phyloP scores from a whole-genome alignment of 2,888 invertebrate genomes.

The Frankliniella fusca region DNA sequence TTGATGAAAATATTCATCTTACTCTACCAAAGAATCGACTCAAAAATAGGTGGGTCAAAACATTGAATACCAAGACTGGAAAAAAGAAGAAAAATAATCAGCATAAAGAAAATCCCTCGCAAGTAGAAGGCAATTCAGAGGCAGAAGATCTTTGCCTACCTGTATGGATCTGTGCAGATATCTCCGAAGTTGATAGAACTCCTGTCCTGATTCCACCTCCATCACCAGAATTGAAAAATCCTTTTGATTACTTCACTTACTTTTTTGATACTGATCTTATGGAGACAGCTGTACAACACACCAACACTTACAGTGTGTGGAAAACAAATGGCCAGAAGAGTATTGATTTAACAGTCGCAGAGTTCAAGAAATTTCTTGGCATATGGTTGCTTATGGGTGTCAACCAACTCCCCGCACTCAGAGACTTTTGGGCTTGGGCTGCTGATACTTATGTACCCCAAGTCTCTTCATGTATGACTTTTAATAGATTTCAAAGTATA shows the following conservation, averaged over 20 bases:
- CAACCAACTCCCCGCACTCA: background rate
- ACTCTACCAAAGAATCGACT: too few species aligned
- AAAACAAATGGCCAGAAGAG: background rate
- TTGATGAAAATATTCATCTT: too few species aligned
- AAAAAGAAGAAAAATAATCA: too few species aligned
- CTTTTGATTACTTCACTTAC: background rate
- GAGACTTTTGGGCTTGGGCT: background rate
- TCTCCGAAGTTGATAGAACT: too few species aligned
- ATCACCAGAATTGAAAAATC: background rate
- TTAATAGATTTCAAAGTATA: background rate
- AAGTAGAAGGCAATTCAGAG: too few species aligned
- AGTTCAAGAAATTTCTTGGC: background rate
- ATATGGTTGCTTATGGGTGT: background rate
- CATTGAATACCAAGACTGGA: too few species aligned
- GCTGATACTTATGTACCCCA: background rate
- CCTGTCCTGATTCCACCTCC: too few species aligned
- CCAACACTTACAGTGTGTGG: background rate
- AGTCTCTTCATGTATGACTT: background rate
- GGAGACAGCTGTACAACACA: background rate
- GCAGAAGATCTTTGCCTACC: too few species aligned
- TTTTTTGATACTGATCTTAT: background rate
- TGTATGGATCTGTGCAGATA: too few species aligned
- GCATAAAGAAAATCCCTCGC: too few species aligned
- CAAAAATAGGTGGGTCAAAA: too few species aligned
- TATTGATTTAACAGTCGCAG: background rate